Percentiles rank a stretch among this genome's conserved stretches.
These are phyloP conservation scores for Montipora efflorescens DNA, from an alignment of 64 coral and sea anemone species.

Conservation along the genomic window DNA sequence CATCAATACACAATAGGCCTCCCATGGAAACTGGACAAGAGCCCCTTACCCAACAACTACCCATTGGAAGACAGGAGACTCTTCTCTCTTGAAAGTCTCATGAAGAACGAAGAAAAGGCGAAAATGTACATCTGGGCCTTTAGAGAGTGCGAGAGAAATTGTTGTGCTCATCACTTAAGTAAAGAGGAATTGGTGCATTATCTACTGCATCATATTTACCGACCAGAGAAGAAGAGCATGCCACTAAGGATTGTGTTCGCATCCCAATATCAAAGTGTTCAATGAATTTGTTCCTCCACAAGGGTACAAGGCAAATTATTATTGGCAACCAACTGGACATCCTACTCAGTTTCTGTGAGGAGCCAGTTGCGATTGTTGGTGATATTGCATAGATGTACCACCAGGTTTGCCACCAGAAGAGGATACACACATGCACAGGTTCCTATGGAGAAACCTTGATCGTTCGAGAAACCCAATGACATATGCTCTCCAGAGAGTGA, in stretches of 20 bases:
- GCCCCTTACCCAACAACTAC: constrained; percentile 18
- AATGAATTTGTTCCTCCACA: neutral
- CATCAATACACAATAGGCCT: constrained; percentile 20
- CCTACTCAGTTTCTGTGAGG: constrained; percentile 1
- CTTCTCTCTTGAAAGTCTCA: constrained; percentile 5
- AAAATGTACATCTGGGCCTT: constrained; percentile 16
- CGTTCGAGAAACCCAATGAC: no score
- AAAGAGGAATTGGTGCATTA: constrained; percentile 37
- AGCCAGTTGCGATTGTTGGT: neutral
- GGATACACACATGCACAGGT: no score
- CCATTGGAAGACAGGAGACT: neutral
- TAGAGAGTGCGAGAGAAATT: constrained; percentile 1
- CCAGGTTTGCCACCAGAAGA: no score
- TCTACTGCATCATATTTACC: constrained; percentile 33
- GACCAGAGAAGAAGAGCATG: constrained; percentile 40
- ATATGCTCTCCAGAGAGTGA: no score
- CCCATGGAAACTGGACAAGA: constrained; percentile 24
- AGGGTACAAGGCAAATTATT: neutral
- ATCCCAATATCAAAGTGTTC: constrained; percentile 1
- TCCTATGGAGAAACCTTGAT: no score
- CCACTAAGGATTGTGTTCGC: constrained; percentile 16
- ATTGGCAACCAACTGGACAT: constrained; percentile 14
- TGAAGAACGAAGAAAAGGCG: constrained; percentile 24
- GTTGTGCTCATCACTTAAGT: neutral
- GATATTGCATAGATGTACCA: neutral